Conservation (phyloP, 2,113 vertebrate species). For the Perca flavescens region DNA sequence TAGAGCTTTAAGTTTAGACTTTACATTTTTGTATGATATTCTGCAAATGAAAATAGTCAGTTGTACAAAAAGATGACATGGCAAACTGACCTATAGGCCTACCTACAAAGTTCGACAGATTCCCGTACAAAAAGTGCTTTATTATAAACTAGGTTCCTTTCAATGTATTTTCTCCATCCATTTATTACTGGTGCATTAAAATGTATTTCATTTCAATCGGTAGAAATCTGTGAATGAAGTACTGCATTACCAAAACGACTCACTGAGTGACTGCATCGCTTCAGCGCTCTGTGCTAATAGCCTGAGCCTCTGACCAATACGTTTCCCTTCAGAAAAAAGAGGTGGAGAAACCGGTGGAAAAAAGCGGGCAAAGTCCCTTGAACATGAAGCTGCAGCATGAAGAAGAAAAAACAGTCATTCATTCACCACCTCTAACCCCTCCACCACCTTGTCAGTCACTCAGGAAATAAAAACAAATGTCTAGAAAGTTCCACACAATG, state of each 20-base stretch:
- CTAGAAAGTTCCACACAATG: not conserved
- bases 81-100: not conserved
- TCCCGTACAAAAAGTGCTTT: not conserved
- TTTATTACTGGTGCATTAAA: not conserved
- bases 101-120: not conserved
- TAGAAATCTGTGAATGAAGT: not conserved
- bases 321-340: not conserved
- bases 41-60: not conserved
- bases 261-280: not conserved
- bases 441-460: slow-evolving; percentile 8
- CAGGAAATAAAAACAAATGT: slow-evolving; percentile 8
- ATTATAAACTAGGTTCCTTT: not conserved
- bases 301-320: not conserved
- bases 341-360: not conserved
- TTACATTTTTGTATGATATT: not conserved
- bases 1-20: too few species aligned
- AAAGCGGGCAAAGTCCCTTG: not conserved
- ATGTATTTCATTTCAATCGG: not conserved
- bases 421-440: slow-evolving; percentile 4
- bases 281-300: not conserved
- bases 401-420: not conserved
- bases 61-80: not conserved
- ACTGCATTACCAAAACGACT: not conserved
- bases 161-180: not conserved
- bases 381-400: not conserved